Base-by-base conservation (phyloP, 2,113 vertebrate species). In the Serilophus lunatus region DNA sequence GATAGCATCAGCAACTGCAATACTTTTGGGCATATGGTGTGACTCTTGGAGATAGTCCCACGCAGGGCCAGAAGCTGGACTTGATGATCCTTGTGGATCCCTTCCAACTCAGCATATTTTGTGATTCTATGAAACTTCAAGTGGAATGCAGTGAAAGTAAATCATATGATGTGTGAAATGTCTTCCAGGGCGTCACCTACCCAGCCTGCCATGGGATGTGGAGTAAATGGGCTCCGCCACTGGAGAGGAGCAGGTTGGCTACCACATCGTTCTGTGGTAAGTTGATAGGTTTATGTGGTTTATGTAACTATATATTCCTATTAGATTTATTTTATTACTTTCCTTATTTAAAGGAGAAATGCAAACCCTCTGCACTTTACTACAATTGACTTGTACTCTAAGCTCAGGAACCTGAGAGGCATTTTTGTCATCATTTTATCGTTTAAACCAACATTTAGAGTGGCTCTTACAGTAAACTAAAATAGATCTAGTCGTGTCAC, bases 201-300 rank as follows among this genome's bases (percentile, higher is more conserved):
- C 99, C 99, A 90, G 99, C 99, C 47, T 99, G 99, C 95, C 99
- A 99, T 0, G 99, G 99, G 75, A 98, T 99, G 98, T 99, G 99
- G 99, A 98, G 99, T 86, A 99, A 99, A 96, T 99, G 99, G 99
- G 99, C 99, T 18, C 99, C 99, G 20, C 99, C 99, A 2, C 93
- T 99, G 96, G 99, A 99, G 91, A 98, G 99, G 92, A 99, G 99
- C 95, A 98, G 99, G 71, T 96, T 99, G 93, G 99, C 98, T 47
- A 99, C 99, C 6, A 99, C 98, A 2, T 99, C 99, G 0, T 99
- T 99, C 88, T 99, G 99, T 95, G 99, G 99, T 99, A 95, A 98
- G 99, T 95, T 33, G 47, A 13, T n/a, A 77, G 42, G 26, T 24
- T 82, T 19, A 1, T 18, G 9, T 3, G 6, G 16, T 44, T 88